Evolutionary conservation across 2,797 vertebrate genomes (phyloP).

Genomic region (Lycodopsis pacificus): DNA sequence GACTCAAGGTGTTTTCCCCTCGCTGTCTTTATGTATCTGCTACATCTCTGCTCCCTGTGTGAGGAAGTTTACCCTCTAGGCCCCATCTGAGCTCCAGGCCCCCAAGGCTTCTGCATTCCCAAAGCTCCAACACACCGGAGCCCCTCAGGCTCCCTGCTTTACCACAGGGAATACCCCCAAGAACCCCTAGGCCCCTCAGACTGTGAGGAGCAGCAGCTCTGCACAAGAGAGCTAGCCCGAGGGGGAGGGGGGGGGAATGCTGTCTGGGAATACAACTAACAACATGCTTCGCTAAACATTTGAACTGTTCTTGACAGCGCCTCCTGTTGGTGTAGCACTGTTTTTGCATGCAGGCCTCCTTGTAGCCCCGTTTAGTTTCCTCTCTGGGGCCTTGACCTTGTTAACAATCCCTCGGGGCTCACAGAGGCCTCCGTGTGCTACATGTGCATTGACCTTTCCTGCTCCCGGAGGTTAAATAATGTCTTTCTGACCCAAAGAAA

Average conservation of each 20-base stretch:
- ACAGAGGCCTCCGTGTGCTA: slow-evolving; percentile 65
- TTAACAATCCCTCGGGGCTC: slow-evolving; percentile 73
- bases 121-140: slow-evolving; percentile 77
- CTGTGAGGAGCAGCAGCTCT: slow-evolving; percentile 77
- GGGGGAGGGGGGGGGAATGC: slow-evolving; percentile 24
- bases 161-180: slow-evolving; percentile 81
- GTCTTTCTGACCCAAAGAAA: slow-evolving; percentile 66
- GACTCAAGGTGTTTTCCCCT: slow-evolving; percentile 82
- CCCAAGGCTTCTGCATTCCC: slow-evolving; percentile 81
- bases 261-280: slow-evolving; percentile 82
- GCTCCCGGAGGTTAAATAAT: slow-evolving; percentile 69
- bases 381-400: slow-evolving; percentile 80
- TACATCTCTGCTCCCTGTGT: slow-evolving; percentile 79
- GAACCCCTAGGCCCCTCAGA: slow-evolving; percentile 80
- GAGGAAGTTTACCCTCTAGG: slow-evolving; percentile 78
- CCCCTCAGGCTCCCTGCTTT: slow-evolving; percentile 75
- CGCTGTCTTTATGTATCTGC: slow-evolving; percentile 68
- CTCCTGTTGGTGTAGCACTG: slow-evolving; percentile 69
- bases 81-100: slow-evolving; percentile 85
- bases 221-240: slow-evolving; percentile 68
- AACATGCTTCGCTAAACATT: slow-evolving; percentile 75
- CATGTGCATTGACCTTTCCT: slow-evolving; percentile 78
- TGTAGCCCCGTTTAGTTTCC: slow-evolving; percentile 65
- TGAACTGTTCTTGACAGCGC: slow-evolving; percentile 68
- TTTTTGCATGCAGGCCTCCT: slow-evolving; percentile 64